These are phyloP conservation scores for Dicrostonyx torquatus DNA, from an alignment of 2,797 vertebrate species.

Conservation along the genomic window DNA sequence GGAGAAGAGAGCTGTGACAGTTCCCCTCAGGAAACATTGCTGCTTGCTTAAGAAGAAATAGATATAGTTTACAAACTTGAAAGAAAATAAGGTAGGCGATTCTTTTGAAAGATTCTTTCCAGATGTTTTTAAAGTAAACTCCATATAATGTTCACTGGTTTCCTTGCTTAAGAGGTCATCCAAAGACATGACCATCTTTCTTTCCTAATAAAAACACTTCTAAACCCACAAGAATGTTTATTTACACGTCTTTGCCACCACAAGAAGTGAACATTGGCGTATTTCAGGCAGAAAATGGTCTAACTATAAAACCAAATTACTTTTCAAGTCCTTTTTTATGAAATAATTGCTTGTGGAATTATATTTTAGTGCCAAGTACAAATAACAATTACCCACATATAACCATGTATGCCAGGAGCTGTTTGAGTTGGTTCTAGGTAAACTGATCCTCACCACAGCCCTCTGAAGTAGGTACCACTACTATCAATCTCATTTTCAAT, in stretches of 20 bases:
- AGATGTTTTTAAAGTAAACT: slow-evolving; percentile 72
- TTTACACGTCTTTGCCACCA: slow-evolving; percentile 8
- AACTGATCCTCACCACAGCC: not conserved
- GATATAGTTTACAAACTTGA: slow-evolving; percentile 69
- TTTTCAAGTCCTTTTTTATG: slow-evolving; percentile 52
- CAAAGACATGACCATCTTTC: slow-evolving; percentile 66
- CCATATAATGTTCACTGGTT: slow-evolving; percentile 60
- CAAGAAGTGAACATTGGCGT: slow-evolving; percentile 41
- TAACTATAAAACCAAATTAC: slow-evolving; percentile 46
- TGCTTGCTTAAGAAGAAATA: slow-evolving; percentile 72
- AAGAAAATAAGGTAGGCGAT: slow-evolving; percentile 73
- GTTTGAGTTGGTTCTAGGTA: slow-evolving; percentile 11
- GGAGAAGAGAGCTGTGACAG: slow-evolving; percentile 63
- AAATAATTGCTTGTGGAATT: slow-evolving; percentile 43
- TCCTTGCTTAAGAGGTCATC: slow-evolving; percentile 66
- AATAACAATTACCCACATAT: not conserved
- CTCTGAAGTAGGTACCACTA: not conserved
- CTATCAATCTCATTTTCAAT: not conserved
- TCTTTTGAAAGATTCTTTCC: slow-evolving; percentile 72
- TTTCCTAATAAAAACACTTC: slow-evolving; percentile 72
- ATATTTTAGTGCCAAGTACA: slow-evolving; percentile 9
- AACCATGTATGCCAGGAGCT: not conserved
- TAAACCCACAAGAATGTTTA: slow-evolving; percentile 61
- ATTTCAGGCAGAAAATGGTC: slow-evolving; percentile 57
- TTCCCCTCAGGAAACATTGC: slow-evolving; percentile 53